These are phyloP conservation scores for Macrocentrus cingulum DNA, from an alignment of 1,140 invertebrate genomes.

Conservation along the genomic window DNA sequence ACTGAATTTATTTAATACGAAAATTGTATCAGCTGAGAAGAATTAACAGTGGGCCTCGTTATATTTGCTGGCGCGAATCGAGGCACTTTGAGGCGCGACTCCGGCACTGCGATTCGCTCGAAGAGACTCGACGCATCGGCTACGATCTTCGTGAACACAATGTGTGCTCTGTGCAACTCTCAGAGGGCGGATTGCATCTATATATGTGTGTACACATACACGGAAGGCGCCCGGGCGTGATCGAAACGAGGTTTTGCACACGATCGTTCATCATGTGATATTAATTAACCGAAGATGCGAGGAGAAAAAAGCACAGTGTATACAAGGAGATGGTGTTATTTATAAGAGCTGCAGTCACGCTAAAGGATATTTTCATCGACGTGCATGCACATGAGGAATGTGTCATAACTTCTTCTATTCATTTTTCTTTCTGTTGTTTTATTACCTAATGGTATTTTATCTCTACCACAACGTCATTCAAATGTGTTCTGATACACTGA, in stretches of 20 bases:
- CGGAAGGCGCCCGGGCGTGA: slow-evolving; percentile 19
- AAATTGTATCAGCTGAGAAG: neutral
- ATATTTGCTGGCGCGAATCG: neutral
- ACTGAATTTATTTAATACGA: neutral
- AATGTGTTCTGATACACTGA: slow-evolving; percentile 3
- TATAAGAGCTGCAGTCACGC: slow-evolving; percentile 40
- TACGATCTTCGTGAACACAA: slow-evolving; percentile 9
- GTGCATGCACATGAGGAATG: neutral
- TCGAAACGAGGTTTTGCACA: slow-evolving; percentile 38
- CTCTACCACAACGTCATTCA: neutral
- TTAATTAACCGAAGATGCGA: slow-evolving; percentile 50
- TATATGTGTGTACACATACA: slow-evolving; percentile 8
- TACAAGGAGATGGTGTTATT: slow-evolving; percentile 55
- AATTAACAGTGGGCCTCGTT: slow-evolving; percentile 1
- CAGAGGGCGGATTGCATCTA: neutral
- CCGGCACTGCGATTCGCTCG: slow-evolving; percentile 3
- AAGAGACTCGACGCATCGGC: slow-evolving; percentile 3
- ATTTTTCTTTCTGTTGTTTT: neutral
- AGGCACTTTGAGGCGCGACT: slow-evolving; percentile 5
- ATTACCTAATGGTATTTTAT: neutral
- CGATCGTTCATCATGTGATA: slow-evolving; percentile 54
- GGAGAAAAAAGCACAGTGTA: slow-evolving; percentile 40
- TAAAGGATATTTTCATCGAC: slow-evolving; percentile 10
- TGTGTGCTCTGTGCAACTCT: slow-evolving; percentile 22
- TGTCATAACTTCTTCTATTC: slow-evolving; percentile 14